Evolutionary conservation across 2,797 vertebrate species (phyloP), one percentile per base, ranked within the genome.

Genomic region (Phrynocephalus guinanensis): DNA sequence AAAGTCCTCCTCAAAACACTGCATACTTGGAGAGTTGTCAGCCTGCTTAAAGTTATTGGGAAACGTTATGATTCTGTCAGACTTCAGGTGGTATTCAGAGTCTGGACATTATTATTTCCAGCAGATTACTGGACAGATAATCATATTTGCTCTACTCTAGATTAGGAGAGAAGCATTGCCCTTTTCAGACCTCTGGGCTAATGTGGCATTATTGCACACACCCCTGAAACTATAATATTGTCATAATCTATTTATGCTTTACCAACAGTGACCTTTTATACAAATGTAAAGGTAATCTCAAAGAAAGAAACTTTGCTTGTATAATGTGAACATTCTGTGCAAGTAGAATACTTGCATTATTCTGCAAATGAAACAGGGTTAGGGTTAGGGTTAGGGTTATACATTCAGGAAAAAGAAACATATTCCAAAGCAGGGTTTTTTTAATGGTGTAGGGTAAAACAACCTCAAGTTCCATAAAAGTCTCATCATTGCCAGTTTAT

Each of bases 261-360:
- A 28, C 79, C 7, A 10, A 48, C 50, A 92, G n/a, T 66, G 66
- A 0, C 79, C 28, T 82, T 92, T 91, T 24, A 56, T 26, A 77
- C 1, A 87, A 0, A 1, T 91, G 60, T 1, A 0, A 56, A 92
- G 67, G 30, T 24, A 63, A 30, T 60, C 60, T 13, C 7, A 38
- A 86, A 79, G 87, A 88, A 84, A 71, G 30, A 18, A 18, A 10
- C 28, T 71, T 48, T 10, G 44, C 20, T 76, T 76, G 22, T 26
- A 48, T 24, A 76, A 76, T 76, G 33, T 22, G 24, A 26, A 10
- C 10, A 48, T 44, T 44, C 9, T 24, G 26, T 44, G 71, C 33
- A 18, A 15, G 30, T 20, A 75, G 33, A 75, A 75, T 75, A 44
- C 33, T 18, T 76, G 22, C 24, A 76, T 48, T 22, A 48, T 48